Evolutionary conservation across 1,140 invertebrate species (phyloP).

Genomic region (Bursaphelenchus mucronatus): DNA sequence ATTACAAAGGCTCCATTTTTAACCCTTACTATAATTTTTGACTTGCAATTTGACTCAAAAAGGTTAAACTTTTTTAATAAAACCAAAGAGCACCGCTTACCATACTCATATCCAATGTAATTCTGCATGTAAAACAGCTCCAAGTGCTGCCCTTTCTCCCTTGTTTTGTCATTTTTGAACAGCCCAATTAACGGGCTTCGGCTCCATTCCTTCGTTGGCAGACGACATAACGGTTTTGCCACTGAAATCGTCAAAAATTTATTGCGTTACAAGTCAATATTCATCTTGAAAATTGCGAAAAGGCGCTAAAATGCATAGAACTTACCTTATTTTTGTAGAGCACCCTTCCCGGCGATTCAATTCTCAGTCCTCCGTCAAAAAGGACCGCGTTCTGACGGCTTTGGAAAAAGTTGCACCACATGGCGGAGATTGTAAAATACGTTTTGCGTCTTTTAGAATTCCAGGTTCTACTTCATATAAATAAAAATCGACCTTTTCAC

Average conservation of each 20-base stretch:
- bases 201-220: slow-evolving; percentile 33
- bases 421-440: too few relatives aligned
- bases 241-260: slow-evolving; percentile 24
- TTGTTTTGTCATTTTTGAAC: slow-evolving; percentile 39
- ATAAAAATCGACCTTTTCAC: too few relatives aligned
- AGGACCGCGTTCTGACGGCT: slow-evolving; percentile 27
- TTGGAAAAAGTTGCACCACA: too few relatives aligned
- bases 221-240: slow-evolving; percentile 39
- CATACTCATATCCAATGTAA: slow-evolving; percentile 44
- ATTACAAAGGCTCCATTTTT: too few relatives aligned
- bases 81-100: slow-evolving; percentile 1
- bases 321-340: slow-evolving; percentile 29
- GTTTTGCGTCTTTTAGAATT: too few relatives aligned
- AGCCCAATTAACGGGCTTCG: slow-evolving; percentile 38
- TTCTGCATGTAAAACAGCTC: slow-evolving; percentile 44
- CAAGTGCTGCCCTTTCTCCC: slow-evolving; percentile 38
- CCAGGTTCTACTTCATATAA: too few relatives aligned
- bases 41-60: slow-evolving; percentile 5
- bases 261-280: slow-evolving; percentile 6
- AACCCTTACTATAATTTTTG: neutral
- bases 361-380: slow-evolving; percentile 34
- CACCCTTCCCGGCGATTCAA: slow-evolving; percentile 32
- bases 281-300: neutral
- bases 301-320: neutral
- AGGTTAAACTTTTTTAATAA: neutral